Evolutionary conservation across 2,113 vertebrate genomes (phyloP).

Genomic region (Amblyopsis rosae): DNA sequence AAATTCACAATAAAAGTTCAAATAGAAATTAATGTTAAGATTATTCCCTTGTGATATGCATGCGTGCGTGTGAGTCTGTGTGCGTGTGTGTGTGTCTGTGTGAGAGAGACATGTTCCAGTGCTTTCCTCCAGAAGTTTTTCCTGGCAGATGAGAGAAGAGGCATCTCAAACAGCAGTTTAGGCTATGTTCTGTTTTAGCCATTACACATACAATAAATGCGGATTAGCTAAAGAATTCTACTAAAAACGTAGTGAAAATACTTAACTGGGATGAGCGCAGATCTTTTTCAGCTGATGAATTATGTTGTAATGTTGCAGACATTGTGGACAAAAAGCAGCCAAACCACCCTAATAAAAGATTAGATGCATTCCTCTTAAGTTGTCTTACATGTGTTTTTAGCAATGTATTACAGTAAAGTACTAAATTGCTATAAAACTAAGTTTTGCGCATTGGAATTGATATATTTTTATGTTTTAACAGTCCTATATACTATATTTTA

Average conservation of each 20-base stretch:
- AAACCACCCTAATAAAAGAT: too few species aligned
- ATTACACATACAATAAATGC: constrained; percentile 44
- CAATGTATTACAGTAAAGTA: too few species aligned
- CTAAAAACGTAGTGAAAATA: constrained; percentile 54
- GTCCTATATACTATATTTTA: too few species aligned
- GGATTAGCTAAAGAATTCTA: constrained; percentile 55
- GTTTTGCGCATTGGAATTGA: too few species aligned
- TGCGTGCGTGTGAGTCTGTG: neutral
- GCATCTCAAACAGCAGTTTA: constrained; percentile 42
- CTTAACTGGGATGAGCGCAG: constrained; percentile 36
- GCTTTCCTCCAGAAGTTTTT: constrained; percentile 48
- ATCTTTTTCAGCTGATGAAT: constrained; percentile 20
- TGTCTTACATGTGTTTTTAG: too few species aligned
- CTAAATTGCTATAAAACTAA: too few species aligned
- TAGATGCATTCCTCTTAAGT: too few species aligned
- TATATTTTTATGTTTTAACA: too few species aligned
- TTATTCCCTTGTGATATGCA: neutral
- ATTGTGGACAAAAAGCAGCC: neutral
- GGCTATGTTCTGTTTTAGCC: constrained; percentile 52
- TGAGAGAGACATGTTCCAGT: constrained; percentile 40
- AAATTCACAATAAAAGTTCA: too few species aligned
- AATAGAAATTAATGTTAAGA: too few species aligned
- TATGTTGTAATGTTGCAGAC: constrained; percentile 24
- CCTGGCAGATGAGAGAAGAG: constrained; percentile 29
- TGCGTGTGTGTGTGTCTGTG: neutral